Percentiles rank a stretch among this genome's conserved stretches.
phyloP scores from a whole-genome alignment of 2,888 invertebrate genomes.

The Epiblema foenella region DNA sequence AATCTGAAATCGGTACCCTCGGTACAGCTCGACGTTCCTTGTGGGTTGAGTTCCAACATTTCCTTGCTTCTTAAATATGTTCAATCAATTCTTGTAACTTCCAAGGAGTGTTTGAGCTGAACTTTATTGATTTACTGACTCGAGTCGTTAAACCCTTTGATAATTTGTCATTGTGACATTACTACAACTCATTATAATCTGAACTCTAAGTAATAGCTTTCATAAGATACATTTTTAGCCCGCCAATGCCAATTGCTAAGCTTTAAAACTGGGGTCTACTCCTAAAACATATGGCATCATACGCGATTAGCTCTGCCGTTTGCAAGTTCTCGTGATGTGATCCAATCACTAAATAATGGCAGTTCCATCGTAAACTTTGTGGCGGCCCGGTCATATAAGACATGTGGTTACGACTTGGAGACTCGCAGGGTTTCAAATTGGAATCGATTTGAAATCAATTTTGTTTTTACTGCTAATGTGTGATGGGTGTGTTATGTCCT shows the following conservation, averaged over 20 bases:
- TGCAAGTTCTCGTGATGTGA: constrained; percentile 38
- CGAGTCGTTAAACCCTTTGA: constrained; percentile 1
- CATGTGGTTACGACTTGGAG: constrained; percentile 45
- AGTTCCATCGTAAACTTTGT: constrained; percentile 47
- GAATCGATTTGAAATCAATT: constrained; percentile 35
- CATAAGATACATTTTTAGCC: background rate
- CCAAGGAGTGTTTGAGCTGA: background rate
- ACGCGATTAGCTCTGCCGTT: constrained; percentile 16
- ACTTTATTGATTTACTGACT: constrained; percentile 9
- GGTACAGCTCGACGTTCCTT: no score
- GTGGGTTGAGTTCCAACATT: background rate
- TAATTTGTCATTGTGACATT: background rate
- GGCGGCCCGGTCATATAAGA: constrained; percentile 32
- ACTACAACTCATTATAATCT: background rate
- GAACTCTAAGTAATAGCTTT: background rate
- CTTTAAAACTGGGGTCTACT: background rate
- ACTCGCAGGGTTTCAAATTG: constrained; percentile 30
- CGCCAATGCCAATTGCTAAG: background rate
- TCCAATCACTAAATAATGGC: constrained; percentile 49
- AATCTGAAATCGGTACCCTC: background rate
- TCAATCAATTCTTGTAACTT: background rate
- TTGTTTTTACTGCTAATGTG: constrained; percentile 21
- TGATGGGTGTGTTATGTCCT: constrained; percentile 22
- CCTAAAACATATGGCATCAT: constrained; percentile 1
- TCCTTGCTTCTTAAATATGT: background rate